These are phyloP conservation scores for Nicator chloris DNA, from an alignment of 2,113 vertebrate species.

Conservation along the genomic window DNA sequence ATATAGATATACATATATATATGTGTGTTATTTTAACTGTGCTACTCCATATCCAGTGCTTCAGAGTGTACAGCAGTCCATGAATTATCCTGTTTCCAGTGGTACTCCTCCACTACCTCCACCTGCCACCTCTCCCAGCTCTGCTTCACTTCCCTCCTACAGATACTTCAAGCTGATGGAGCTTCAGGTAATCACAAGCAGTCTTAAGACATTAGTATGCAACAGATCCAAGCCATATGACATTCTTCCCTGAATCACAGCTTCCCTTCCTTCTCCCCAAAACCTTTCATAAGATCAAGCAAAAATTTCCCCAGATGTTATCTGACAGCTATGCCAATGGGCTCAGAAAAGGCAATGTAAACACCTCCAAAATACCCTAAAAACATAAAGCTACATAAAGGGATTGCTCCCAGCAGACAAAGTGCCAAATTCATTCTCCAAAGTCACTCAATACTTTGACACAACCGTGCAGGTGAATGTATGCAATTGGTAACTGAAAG, in stretches of 20 bases:
- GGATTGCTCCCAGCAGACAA: background rate
- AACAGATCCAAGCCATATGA: background rate
- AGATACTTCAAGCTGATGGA: background rate
- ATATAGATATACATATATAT: too few species aligned
- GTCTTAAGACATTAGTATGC: background rate
- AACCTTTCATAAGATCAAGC: background rate
- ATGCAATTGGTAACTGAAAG: background rate
- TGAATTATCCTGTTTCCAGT: background rate
- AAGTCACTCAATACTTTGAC: background rate
- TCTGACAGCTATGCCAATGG: background rate
- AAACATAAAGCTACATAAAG: background rate
- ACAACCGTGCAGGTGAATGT: background rate
- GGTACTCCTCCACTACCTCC: background rate
- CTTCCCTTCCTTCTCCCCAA: background rate
- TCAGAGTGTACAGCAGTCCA: background rate
- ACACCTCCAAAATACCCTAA: background rate
- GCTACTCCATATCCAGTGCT: background rate
- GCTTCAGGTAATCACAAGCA: background rate
- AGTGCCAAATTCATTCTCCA: background rate
- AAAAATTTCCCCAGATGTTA: background rate
- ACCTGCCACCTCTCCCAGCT: background rate
- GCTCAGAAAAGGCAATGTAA: background rate
- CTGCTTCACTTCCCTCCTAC: background rate
- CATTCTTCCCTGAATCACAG: background rate
- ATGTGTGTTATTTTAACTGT: background rate